These are phyloP conservation scores for Sialis fuliginosa DNA, from an alignment of 2,888 invertebrate genomes.

Conservation along the genomic window DNA sequence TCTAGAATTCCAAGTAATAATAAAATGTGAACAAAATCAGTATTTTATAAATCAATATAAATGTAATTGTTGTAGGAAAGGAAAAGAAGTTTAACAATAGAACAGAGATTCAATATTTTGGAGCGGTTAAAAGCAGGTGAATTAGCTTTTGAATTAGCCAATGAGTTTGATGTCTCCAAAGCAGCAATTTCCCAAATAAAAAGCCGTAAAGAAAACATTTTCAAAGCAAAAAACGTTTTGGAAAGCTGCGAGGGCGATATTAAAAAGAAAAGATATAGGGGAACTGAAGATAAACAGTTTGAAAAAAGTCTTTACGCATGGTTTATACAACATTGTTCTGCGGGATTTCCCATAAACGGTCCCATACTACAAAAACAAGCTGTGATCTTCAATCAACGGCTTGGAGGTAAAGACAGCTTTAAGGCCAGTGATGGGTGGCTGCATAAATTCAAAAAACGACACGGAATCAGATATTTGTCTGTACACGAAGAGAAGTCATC, in stretches of 20 bases:
- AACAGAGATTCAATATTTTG: too few relatives aligned
- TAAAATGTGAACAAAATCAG: too few relatives aligned
- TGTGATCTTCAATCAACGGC: constrained; percentile 8
- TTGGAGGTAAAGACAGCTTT: constrained; percentile 6
- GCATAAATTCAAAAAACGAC: constrained; percentile 10
- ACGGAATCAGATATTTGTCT: constrained; percentile 11
- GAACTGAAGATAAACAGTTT: constrained; percentile 13
- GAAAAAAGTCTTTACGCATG: constrained; percentile 15
- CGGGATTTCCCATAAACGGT: constrained; percentile 13
- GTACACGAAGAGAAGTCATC: constrained; percentile 10
- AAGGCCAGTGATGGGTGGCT: constrained; percentile 12
- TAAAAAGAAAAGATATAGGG: constrained; percentile 13
- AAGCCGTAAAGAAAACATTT: constrained; percentile 11
- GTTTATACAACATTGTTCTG: constrained; percentile 12
- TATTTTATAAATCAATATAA: too few relatives aligned
- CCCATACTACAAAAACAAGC: constrained; percentile 12
- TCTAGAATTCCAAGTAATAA: too few relatives aligned
- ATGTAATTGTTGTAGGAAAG: too few relatives aligned
- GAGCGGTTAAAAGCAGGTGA: too few relatives aligned
- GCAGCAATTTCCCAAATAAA: constrained; percentile 14
- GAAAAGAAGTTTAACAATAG: too few relatives aligned
- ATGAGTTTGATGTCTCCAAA: constrained; percentile 13
- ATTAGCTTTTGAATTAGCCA: constrained; percentile 8
- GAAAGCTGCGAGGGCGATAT: constrained; percentile 13
- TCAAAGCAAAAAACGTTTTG: constrained; percentile 13